Conservation (phyloP, 2,888 invertebrate species). For the Melanotus villosus region DNA sequence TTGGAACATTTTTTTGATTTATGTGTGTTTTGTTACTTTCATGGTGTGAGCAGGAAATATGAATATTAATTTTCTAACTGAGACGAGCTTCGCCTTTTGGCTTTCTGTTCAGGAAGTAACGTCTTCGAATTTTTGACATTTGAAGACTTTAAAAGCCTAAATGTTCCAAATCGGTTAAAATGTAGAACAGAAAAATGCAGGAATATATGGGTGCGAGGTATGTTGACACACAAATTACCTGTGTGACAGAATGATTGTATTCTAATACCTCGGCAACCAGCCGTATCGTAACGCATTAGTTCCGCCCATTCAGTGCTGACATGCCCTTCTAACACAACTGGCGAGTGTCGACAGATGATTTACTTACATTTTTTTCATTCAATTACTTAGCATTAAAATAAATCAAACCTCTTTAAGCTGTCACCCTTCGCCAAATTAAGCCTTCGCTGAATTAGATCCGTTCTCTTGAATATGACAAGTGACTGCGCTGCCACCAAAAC, state of each 20-base stretch:
- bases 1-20: no score
- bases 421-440: background rate
- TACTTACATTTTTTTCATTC: constrained; percentile 33
- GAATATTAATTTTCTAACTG: no score
- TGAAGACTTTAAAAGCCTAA: no score
- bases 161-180: no score
- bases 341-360: constrained; percentile 47
- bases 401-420: background rate
- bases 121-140: no score
- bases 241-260: constrained; percentile 64
- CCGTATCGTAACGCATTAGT: constrained; percentile 64
- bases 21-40: no score
- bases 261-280: constrained; percentile 60
- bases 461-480: no score
- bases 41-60: no score
- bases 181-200: constrained; percentile 4
- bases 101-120: no score
- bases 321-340: constrained; percentile 46
- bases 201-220: constrained; percentile 31
- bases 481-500: no score
- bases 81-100: no score
- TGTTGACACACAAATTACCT: constrained; percentile 59
- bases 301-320: constrained; percentile 56
- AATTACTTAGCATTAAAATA: constrained; percentile 15
- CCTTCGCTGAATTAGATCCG: no score